Evolutionary conservation across 2,888 invertebrate species (phyloP), one percentile per base, ranked within the genome.

Genomic region (Gisinianus flammeolus): DNA sequence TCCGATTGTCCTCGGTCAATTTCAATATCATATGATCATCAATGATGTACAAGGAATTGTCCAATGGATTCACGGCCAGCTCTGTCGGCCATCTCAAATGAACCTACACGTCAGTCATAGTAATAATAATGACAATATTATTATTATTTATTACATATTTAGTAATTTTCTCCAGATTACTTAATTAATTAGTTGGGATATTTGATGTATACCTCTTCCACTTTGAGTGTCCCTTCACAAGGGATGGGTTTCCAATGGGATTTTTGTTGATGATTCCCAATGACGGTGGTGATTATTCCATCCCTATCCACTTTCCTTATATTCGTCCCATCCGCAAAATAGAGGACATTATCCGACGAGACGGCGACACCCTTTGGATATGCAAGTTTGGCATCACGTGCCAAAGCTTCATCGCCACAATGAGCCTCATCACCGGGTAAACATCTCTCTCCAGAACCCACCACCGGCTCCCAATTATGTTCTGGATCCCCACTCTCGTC

Each of bases 71-170:
- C 44, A 98, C 94, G 0, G 97, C 92, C 22, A 98, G 88, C 86
- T 96, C 96, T 0, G 97, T 98, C 0, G 98, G 98, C 98, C 98
- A 98, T 76, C 96, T 91, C 73, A 98, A 88, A 86, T 95, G 95
- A 75, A 97, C 96, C 88, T 89, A 85, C 30, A 85, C n/a, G n/a
- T n/a, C n/a, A n/a, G n/a, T n/a, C n/a, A n/a, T 74, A 78, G 16
- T 79, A 26, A 70, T 62, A 62, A 62, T 62, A 62, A 62, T 24
- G 22, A 62, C 24, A 2, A 62, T 26, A 62, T 6, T 62, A n/a
- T n/a, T n/a, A n/a, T 62, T 62, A 6, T 12, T 24, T 24, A 24
- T 24, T n/a, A 22, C 56, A 56, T 56, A 24, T 10, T 62, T 62
- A 6, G 6, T 35, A 12, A 35, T 35, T 58, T 58, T 58, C 58